Percentiles rank a stretch among this genome's conserved stretches.
phyloP scores from a whole-genome alignment of 2,888 invertebrate species.

The Volucella inflata region DNA sequence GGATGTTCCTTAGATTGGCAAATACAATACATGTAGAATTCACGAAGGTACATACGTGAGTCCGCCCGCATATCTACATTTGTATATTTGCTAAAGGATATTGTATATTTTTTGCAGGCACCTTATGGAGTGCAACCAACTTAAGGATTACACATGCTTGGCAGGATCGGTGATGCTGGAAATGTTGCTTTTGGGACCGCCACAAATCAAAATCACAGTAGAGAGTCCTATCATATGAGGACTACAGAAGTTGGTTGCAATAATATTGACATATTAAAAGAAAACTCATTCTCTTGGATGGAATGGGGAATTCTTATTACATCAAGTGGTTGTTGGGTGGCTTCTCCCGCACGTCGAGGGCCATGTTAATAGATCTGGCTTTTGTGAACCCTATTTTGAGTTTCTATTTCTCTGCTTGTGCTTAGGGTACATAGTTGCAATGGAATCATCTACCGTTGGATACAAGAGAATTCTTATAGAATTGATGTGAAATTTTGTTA shows the following conservation, averaged over 20 bases:
- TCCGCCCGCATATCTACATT: background rate
- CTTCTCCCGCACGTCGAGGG: conserved; percentile 7
- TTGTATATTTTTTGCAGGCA: conserved; percentile 8
- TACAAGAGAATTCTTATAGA: no score
- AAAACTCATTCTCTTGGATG: conserved; percentile 27
- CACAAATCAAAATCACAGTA: background rate
- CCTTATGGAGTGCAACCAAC: conserved; percentile 38
- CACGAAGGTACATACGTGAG: background rate
- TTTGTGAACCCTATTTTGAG: no score
- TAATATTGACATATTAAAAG: conserved; percentile 46
- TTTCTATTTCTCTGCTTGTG: no score
- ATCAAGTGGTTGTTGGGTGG: conserved; percentile 21
- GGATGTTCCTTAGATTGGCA: conserved; percentile 40
- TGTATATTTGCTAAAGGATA: background rate
- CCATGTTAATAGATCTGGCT: background rate
- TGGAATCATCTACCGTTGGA: no score
- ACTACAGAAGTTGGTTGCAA: conserved; percentile 19
- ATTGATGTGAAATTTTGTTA: no score
- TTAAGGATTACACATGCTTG: conserved; percentile 44
- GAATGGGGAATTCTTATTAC: conserved; percentile 36
- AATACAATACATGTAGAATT: conserved; percentile 42
- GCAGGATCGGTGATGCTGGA: conserved; percentile 45
- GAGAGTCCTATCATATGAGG: background rate
- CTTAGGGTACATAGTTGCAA: no score
- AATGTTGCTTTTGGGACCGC: conserved; percentile 25